Base-by-base conservation (phyloP, 2,113 vertebrate genomes). In the Cyanoderma ruficeps region DNA sequence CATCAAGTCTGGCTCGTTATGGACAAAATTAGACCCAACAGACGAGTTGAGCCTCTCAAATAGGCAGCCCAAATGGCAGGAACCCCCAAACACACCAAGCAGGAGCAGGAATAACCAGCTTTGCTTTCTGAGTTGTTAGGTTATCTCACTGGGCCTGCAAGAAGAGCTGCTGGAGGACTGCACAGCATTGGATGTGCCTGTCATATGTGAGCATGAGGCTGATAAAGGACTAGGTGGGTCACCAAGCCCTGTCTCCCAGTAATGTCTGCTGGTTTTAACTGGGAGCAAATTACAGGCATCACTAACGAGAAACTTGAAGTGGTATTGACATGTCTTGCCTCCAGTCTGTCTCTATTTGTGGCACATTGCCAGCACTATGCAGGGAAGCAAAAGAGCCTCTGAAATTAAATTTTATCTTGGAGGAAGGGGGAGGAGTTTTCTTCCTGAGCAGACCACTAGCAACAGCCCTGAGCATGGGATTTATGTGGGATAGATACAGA, bases 241-340 rank as follows among this genome's bases (percentile, higher is more conserved):
- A 72, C 46, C 78, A 46, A 94, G 63, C 70, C 64, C 79, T 80
- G 82, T 79, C 87, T 91, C 88, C 87, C n/a, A 44, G 46, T 89
- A 87, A 89, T 86, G 77, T 90, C 90, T 93, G 74, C 85, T 35
- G 3, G 20, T 49, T 49, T 80, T 59, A 83, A 94, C 85, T 86
- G 86, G 76, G 42, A 90, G 85, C 46, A 93, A 96, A 96, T 97
- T 94, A 93, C n/a, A 95, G 88, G 92, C 90, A 86, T 28, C 75
- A 65, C 75, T 88, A 90, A 87, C 0, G 1, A 87, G 90, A 52
- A 76, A 60, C 85, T 46, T 30, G 41, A 83, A 85, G 41, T 91
- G 90, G 70, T 30, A 72, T 53, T 11, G 13, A 70, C 67, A 49
- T 15, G 55, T 79, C 90, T 93, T 92, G 78, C 87, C 71, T 94